phyloP scores from a whole-genome alignment of 2,797 vertebrate species.

The Protonibea diacanthus region DNA sequence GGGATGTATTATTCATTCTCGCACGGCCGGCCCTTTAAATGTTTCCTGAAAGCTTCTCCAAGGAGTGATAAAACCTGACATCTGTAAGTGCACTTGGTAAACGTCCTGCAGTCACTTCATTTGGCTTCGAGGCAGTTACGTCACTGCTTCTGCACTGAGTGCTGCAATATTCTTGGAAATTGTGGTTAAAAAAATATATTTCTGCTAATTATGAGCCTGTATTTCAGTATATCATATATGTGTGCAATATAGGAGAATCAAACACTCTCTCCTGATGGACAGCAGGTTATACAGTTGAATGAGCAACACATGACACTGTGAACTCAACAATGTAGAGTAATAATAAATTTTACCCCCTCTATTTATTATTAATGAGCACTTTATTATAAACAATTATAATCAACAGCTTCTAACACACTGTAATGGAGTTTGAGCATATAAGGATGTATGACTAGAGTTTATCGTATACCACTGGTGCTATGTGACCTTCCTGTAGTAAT shows the following conservation, averaged over 20 bases:
- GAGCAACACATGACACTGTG: conserved; percentile 21
- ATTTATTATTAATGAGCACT: neutral
- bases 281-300: conserved; percentile 5
- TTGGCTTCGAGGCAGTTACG: conserved; percentile 63
- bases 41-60: conserved; percentile 76
- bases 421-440: neutral
- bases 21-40: conserved; percentile 70
- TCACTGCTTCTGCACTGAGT: conserved; percentile 51
- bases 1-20: conserved; percentile 80
- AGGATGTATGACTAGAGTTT: no score
- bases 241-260: neutral
- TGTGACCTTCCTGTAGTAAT: no score
- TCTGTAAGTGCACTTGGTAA: conserved; percentile 58
- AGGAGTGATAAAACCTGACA: conserved; percentile 69
- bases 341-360: neutral
- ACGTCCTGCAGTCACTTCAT: conserved; percentile 64
- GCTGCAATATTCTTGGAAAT: conserved; percentile 20
- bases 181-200: neutral
- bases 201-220: neutral
- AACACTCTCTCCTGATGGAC: neutral
- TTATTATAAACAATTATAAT: no score
- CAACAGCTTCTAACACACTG: neutral
- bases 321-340: neutral
- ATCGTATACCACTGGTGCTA: no score
- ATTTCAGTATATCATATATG: neutral